phyloP scores from a whole-genome alignment of 2,797 vertebrate species.

The Peromyscus melanophrys region DNA sequence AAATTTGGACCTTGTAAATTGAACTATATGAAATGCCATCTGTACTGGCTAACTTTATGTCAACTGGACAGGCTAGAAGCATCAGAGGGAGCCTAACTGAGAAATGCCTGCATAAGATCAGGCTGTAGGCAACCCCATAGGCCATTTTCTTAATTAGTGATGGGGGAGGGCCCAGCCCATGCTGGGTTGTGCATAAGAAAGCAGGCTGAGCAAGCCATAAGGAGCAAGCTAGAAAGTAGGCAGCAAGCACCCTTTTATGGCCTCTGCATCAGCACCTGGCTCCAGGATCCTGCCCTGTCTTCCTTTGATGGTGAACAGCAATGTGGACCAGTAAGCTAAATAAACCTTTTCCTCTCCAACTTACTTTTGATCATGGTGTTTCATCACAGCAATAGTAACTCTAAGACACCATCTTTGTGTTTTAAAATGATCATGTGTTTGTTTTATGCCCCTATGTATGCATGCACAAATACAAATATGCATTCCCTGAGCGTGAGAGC shows the following conservation, averaged over 20 bases:
- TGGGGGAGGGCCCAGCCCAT: neutral
- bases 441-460: neutral
- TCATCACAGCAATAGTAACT: neutral
- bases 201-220: neutral
- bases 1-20: conserved; percentile 39
- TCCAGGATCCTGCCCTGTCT: neutral
- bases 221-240: neutral
- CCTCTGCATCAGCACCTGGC: neutral
- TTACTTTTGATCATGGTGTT: neutral
- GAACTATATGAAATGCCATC: conserved; percentile 34
- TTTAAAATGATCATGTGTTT: conserved; percentile 35
- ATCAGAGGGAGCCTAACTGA: neutral
- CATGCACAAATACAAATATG: neutral
- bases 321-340: neutral
- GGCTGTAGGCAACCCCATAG: no score
- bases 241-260: neutral
- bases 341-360: neutral
- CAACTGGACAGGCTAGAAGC: neutral
- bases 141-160: neutral
- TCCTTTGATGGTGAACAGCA: neutral
- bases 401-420: neutral
- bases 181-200: neutral
- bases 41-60: neutral
- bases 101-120: neutral
- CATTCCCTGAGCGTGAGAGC: conserved; percentile 2